phyloP scores from a whole-genome alignment of 35 echinoderm and acorn worm genomes.

The Apostichopus californicus region DNA sequence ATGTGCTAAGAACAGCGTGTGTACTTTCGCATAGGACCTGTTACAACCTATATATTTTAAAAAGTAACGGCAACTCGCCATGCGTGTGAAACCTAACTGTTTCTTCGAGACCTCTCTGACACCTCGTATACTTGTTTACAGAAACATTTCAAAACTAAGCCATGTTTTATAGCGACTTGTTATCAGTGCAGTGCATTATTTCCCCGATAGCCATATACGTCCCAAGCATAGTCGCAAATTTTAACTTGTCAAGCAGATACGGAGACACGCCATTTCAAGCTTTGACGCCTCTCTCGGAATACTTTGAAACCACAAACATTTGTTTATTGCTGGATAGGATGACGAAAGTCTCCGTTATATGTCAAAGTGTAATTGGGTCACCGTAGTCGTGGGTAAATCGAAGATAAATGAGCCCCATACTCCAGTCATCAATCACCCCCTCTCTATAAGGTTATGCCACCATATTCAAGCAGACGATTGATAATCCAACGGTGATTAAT shows the following conservation, averaged over 20 bases:
- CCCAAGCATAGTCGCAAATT: background rate
- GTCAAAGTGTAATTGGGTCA: constrained; percentile 47
- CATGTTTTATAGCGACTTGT: background rate
- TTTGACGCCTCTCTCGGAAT: constrained; percentile 25
- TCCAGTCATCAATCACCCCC: background rate
- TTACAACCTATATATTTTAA: too few relatives aligned
- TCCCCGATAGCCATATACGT: background rate
- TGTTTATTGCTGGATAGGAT: constrained; percentile 19
- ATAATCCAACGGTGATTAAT: constrained; percentile 28
- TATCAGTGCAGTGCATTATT: constrained; percentile 2
- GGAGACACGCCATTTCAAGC: background rate
- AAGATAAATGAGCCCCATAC: constrained; percentile 32
- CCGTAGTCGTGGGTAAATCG: background rate
- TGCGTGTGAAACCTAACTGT: background rate
- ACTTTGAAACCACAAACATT: constrained; percentile 36
- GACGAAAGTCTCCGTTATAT: constrained; percentile 5
- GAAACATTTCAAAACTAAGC: constrained; percentile 7
- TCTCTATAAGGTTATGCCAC: background rate
- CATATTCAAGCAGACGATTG: background rate
- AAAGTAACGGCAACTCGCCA: background rate
- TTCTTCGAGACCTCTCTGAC: background rate
- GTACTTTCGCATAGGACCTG: too few relatives aligned
- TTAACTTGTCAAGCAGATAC: background rate
- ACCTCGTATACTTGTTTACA: background rate
- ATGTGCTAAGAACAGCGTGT: too few relatives aligned